phyloP scores from a whole-genome alignment of 2,888 invertebrate genomes.

The Blastobasis adustella region DNA sequence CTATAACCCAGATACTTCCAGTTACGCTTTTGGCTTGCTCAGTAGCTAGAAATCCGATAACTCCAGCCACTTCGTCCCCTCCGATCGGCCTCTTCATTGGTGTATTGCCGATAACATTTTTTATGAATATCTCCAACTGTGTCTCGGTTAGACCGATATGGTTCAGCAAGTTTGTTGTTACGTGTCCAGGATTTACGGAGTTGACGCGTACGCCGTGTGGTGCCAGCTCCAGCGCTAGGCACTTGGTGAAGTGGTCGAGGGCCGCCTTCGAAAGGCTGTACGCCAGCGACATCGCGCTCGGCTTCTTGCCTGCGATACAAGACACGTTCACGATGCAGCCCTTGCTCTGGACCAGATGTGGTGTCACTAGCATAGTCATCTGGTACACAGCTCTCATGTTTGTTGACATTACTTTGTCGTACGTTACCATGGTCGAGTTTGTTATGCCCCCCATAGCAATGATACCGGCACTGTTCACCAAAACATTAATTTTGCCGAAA shows the following conservation, averaged over 20 bases:
- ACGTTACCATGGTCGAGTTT: conserved; percentile 84
- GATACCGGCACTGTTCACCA: conserved; percentile 91
- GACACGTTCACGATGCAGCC: conserved; percentile 95
- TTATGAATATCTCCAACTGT: conserved; percentile 86
- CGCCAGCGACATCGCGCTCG: conserved; percentile 82
- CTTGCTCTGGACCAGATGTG: conserved; percentile 84
- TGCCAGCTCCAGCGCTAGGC: conserved; percentile 89
- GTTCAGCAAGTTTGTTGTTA: conserved; percentile 88
- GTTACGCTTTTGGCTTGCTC: conserved; percentile 91
- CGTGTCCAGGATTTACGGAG: conserved; percentile 95
- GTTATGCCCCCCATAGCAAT: conserved; percentile 87
- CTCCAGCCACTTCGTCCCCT: conserved; percentile 87
- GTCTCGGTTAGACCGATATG: conserved; percentile 70
- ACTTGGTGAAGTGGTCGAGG: conserved; percentile 94
- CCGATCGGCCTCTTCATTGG: conserved; percentile 89
- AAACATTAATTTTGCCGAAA: conserved; percentile 82
- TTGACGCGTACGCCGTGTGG: conserved; percentile 89
- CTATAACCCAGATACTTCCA: conserved; percentile 74
- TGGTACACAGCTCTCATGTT: conserved; percentile 89
- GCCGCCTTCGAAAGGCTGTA: conserved; percentile 95
- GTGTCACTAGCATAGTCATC: conserved; percentile 87
- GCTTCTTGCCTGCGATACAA: conserved; percentile 85
- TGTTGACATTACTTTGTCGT: conserved; percentile 88
- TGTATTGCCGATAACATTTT: conserved; percentile 80
- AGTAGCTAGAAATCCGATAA: conserved; percentile 92